Percentiles rank a stretch among this genome's conserved stretches.
Evolutionary conservation across 92 coral and sea anemone species (phyloP).

Genomic region (Desmophyllum pertusum): DNA sequence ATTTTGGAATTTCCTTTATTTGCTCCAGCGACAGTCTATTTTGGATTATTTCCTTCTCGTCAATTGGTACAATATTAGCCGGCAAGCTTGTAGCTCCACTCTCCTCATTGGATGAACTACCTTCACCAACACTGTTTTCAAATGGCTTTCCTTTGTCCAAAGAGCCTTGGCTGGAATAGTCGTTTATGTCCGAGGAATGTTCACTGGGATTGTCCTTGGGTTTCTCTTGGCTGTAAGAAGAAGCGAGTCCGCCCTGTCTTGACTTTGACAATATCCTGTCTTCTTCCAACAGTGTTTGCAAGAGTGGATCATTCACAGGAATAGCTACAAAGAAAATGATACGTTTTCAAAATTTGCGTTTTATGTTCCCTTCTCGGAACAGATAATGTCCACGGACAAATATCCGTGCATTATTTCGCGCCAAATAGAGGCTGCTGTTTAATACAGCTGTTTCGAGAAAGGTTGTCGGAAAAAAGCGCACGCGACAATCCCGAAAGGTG

Average conservation of each 20-base stretch:
- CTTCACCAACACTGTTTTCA: not conserved
- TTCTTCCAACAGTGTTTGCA: conserved; percentile 52
- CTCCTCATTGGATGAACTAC: not conserved
- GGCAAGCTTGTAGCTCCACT: conserved; percentile 18
- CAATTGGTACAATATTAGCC: conserved; percentile 54
- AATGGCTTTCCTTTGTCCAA: not conserved
- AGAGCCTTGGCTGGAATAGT: not conserved
- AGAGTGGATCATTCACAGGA: conserved; percentile 50
- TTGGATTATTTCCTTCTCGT: conserved; percentile 72
- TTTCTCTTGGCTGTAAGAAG: not conserved
- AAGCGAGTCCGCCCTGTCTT: not conserved
- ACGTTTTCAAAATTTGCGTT: no score
- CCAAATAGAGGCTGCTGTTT: no score
- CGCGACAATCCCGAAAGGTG: no score
- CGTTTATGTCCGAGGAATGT: not conserved
- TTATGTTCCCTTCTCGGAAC: no score
- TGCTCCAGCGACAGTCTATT: conserved; percentile 79
- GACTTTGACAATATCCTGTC: conserved; percentile 43
- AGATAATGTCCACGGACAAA: no score
- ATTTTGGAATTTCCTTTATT: conserved; percentile 80
- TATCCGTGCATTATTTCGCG: no score
- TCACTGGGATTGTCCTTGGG: not conserved
- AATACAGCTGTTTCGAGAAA: no score
- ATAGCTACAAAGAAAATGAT: conserved; percentile 18
- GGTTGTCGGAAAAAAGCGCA: no score